A percentile compares a stretch with the other conserved stretches of the same genome.
Evolutionary conservation across 1,140 invertebrate species (phyloP).

Genomic region (Antheraea mylitta): DNA sequence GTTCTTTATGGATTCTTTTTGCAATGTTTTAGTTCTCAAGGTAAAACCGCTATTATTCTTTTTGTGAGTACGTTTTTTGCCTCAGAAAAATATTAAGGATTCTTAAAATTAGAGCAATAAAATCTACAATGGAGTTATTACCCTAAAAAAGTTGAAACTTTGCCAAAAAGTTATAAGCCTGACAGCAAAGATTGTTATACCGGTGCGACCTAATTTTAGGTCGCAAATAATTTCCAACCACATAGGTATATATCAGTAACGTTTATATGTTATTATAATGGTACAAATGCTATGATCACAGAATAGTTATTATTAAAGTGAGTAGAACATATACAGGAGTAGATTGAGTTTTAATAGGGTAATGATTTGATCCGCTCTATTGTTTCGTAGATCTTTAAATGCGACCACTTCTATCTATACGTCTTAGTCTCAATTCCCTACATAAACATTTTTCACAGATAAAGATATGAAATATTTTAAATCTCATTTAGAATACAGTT

Average conservation of each 20-base stretch:
- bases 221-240: neutral
- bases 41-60: conserved; percentile 48
- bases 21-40: conserved; percentile 50
- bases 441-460: too few relatives aligned
- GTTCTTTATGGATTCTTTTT: conserved; percentile 54
- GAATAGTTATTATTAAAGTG: neutral
- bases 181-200: neutral
- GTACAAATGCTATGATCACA: neutral
- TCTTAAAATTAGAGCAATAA: conserved; percentile 6
- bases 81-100: conserved; percentile 17
- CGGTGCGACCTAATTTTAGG: conserved; percentile 17
- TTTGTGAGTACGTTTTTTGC: conserved; percentile 16
- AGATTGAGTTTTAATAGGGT: too few relatives aligned
- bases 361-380: too few relatives aligned
- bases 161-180: conserved; percentile 18
- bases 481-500: too few relatives aligned
- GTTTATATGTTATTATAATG: neutral
- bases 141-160: conserved; percentile 28
- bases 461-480: too few relatives aligned
- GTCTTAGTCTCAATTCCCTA: too few relatives aligned
- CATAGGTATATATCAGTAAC: neutral
- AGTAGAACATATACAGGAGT: too few relatives aligned
- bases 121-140: conserved; percentile 26
- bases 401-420: too few relatives aligned
- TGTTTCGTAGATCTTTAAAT: too few relatives aligned